Evolutionary conservation across 2,113 vertebrate species (phyloP).

Genomic region (Platycercus adscitus): DNA sequence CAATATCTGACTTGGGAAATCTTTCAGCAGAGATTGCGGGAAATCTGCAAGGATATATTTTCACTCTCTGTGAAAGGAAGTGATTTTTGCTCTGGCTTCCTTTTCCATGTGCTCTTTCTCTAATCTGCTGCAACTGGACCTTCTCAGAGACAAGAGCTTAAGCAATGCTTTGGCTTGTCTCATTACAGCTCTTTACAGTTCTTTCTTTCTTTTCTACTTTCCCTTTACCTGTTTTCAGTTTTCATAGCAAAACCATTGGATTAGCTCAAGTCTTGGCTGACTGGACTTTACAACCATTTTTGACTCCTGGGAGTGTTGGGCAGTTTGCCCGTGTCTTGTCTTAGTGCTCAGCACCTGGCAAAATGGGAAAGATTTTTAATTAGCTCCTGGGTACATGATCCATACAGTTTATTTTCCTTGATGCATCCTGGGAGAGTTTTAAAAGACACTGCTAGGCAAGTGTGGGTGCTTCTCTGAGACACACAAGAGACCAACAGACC

Average conservation of each 20-base stretch:
- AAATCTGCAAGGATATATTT: background rate
- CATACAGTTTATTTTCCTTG: background rate
- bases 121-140: background rate
- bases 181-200: background rate
- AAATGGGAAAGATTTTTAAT: background rate
- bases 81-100: background rate
- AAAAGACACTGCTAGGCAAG: background rate
- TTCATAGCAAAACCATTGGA: background rate
- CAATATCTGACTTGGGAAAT: background rate
- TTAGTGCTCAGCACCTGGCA: background rate
- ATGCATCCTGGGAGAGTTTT: background rate
- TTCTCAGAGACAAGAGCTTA: background rate
- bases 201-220: background rate
- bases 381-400: background rate
- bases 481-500: background rate
- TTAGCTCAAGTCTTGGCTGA: background rate
- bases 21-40: background rate
- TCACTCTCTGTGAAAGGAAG: background rate
- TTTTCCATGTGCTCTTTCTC: background rate
- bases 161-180: background rate
- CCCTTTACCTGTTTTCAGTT: background rate
- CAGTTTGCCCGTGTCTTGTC: background rate
- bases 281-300: background rate
- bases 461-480: background rate
- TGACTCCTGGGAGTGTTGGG: background rate